Conservation (phyloP, 2,797 vertebrate species). For the Rhodeus uyekii region DNA sequence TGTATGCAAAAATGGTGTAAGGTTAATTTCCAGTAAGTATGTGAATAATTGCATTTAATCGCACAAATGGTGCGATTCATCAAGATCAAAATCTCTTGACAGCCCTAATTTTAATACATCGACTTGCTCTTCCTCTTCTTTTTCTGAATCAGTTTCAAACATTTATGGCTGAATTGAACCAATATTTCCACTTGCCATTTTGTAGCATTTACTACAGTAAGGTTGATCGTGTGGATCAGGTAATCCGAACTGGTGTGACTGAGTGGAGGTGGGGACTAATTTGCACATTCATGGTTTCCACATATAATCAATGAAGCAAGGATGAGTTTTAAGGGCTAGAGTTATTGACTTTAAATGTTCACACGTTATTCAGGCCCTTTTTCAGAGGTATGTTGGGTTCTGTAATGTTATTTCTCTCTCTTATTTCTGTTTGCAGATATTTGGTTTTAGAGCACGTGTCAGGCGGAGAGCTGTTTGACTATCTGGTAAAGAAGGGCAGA, state of each 20-base stretch:
- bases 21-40: background rate
- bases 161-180: background rate
- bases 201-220: background rate
- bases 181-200: background rate
- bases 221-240: background rate
- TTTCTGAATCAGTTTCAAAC: background rate
- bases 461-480: conserved; percentile 97
- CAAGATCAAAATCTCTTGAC: too few species aligned
- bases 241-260: background rate
- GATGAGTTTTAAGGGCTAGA: background rate
- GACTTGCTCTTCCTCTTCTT: background rate
- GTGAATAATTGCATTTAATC: too few species aligned
- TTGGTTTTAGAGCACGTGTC: conserved; percentile 98
- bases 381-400: background rate
- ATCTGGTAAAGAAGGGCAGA: conserved; percentile 97
- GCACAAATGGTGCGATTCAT: too few species aligned
- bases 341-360: background rate
- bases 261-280: background rate
- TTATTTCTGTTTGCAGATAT: conserved; percentile 76
- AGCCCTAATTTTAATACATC: background rate
- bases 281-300: background rate
- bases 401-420: background rate
- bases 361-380: background rate
- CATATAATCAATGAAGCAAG: background rate
- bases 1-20: background rate